These are phyloP conservation scores for Dendroctonus valens DNA, from an alignment of 1,140 invertebrate genomes.

Conservation along the genomic window DNA sequence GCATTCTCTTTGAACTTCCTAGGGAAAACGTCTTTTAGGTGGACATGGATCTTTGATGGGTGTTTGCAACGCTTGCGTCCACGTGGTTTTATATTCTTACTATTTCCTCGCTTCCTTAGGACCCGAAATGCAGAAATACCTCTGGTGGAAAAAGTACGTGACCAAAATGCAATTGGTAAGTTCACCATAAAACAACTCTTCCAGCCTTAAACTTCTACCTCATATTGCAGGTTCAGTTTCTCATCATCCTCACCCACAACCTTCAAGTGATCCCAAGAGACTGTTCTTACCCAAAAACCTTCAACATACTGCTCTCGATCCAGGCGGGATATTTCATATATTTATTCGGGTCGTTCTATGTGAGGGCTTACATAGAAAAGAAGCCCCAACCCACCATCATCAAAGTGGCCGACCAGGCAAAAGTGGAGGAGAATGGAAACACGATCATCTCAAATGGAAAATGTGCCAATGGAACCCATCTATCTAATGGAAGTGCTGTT, in stretches of 20 bases:
- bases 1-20: no score
- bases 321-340: conserved; percentile 80
- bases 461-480: neutral
- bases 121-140: conserved; percentile 76
- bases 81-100: conserved; percentile 82
- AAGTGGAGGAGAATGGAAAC: conserved; percentile 13
- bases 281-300: conserved; percentile 66
- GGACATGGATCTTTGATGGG: conserved; percentile 80
- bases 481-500: conserved; percentile 5
- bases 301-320: conserved; percentile 66
- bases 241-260: conserved; percentile 73
- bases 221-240: conserved; percentile 71
- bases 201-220: neutral
- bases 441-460: conserved; percentile 10
- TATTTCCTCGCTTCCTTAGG: conserved; percentile 80
- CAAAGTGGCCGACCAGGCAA: conserved; percentile 7
- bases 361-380: conserved; percentile 66
- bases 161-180: conserved; percentile 80
- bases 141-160: conserved; percentile 93
- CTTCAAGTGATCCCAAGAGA: conserved; percentile 61
- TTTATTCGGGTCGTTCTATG: conserved; percentile 83
- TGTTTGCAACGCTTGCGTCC: conserved; percentile 83
- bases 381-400: conserved; percentile 30
- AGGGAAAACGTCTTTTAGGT: conserved; percentile 54
- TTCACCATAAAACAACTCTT: conserved; percentile 15